Percentiles rank a stretch among this genome's conserved stretches.
Evolutionary conservation across 2,113 vertebrate species (phyloP).

Genomic region (Sylvietta virens): DNA sequence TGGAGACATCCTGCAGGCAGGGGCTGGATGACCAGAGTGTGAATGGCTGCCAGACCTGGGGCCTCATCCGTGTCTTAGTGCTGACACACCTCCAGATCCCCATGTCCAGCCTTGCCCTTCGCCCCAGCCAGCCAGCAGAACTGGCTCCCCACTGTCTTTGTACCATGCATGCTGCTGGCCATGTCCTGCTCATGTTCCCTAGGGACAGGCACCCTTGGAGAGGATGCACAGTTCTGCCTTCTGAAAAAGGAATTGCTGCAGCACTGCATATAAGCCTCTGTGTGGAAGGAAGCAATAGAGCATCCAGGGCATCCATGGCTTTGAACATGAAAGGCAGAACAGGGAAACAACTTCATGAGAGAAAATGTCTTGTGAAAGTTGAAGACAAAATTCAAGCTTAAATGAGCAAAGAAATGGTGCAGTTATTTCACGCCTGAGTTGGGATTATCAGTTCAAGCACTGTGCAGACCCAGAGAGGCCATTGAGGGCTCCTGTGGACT

Average conservation of each 20-base stretch:
- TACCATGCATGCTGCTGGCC: background rate
- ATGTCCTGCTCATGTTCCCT: accelerated
- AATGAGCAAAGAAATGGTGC: background rate
- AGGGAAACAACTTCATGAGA: background rate
- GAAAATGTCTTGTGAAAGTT: background rate
- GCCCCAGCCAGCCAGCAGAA: background rate
- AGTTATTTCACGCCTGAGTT: background rate
- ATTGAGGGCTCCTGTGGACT: background rate
- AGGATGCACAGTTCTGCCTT: background rate
- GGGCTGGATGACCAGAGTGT: background rate
- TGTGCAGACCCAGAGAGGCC: background rate
- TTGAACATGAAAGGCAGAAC: background rate
- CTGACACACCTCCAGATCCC: background rate
- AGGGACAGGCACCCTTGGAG: background rate
- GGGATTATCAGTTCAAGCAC: background rate
- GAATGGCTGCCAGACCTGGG: background rate
- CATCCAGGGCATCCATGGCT: background rate
- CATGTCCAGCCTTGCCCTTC: background rate
- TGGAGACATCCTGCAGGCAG: background rate
- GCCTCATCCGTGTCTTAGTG: background rate
- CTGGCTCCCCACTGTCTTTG: background rate
- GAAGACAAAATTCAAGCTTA: background rate
- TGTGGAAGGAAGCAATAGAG: background rate
- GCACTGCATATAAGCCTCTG: background rate
- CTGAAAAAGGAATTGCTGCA: background rate